A percentile compares a stretch with the other conserved stretches of the same genome.
Evolutionary conservation across 2,888 invertebrate genomes (phyloP).

Genomic region (Drosophila histrio): DNA sequence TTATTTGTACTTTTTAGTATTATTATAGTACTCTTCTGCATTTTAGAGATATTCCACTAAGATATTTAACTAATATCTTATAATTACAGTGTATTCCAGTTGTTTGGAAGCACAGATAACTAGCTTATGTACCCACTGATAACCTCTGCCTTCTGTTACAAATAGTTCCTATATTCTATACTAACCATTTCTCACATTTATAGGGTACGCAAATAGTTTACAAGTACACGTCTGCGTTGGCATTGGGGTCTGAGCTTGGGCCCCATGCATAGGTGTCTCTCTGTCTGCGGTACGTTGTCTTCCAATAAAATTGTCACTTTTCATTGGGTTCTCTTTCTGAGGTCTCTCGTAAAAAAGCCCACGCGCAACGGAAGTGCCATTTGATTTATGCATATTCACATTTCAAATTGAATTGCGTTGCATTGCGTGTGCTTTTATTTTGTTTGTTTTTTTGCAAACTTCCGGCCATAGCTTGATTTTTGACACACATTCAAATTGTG

Average conservation of each 20-base stretch:
- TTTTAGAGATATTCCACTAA: no score
- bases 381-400: conserved; percentile 73
- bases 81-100: no score
- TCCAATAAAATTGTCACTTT: conserved; percentile 78
- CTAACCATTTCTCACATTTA: background rate
- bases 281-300: conserved; percentile 32
- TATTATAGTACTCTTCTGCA: no score
- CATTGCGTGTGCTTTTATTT: conserved; percentile 16
- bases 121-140: no score
- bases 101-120: no score
- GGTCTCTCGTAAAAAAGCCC: conserved; percentile 32
- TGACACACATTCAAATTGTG: conserved; percentile 67
- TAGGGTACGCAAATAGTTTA: conserved; percentile 32
- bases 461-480: conserved; percentile 54
- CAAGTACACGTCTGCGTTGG: conserved; percentile 41
- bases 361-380: conserved; percentile 69
- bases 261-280: conserved; percentile 8
- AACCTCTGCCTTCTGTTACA: background rate
- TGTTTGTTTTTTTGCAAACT: conserved; percentile 53
- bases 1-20: no score
- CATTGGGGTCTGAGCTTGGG: conserved; percentile 32
- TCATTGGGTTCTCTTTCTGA: conserved; percentile 47
- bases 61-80: no score
- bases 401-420: conserved; percentile 53
- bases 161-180: background rate